Base-by-base conservation (phyloP, 64 coral and sea anemone genomes). In the Orbicella faveolata region DNA sequence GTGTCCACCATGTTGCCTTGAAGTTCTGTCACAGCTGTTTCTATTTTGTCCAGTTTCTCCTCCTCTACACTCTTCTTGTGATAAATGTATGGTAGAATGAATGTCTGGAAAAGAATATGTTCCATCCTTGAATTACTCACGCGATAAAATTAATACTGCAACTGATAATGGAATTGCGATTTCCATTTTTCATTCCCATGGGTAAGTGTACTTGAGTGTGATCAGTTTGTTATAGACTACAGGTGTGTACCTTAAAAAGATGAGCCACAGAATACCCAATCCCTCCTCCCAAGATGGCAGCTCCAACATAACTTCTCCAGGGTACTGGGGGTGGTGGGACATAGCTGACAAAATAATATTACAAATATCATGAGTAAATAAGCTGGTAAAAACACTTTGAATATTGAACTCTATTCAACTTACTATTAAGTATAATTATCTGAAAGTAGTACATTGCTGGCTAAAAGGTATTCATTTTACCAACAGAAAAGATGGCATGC, bases 271-370 rank as follows among this genome's bases (percentile, higher is more conserved):
- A 75, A 73, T 90, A 96, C 4, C 88, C 88, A 34, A 96, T 78
- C 6, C 94, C 83, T 81, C 94, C 94, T 30, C 94, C 94, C 37
- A 96, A 75, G n/a, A 96, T 70, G 13, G 91, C 94, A 81, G 91
- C 88, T 77, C 88, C 88, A 17, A 96, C 74, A 83, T 96, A 96
- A 34, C 91, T 84, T 57, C 76, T 84, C 94, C 94, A 96, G 18
- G 90, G 76, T 55, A 78, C 36, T 34, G 79, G 39, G 33, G 51
- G 81, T 65, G 78, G 92, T 35, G 83, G 89, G 18, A 12, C 20
- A 14, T 18, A 2, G n/a, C 86, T 88, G 53, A 23, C 33, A 88
- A n/a, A 76, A 76, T 75, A 75, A 10, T 17, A 25, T 23, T 70
- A 26, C 21, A 70, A 70, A n/a, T 10, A 25, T 70, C 67, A 78